Evolutionary conservation across 2,797 vertebrate species (phyloP).

Genomic region (Phoxinus dragarum): DNA sequence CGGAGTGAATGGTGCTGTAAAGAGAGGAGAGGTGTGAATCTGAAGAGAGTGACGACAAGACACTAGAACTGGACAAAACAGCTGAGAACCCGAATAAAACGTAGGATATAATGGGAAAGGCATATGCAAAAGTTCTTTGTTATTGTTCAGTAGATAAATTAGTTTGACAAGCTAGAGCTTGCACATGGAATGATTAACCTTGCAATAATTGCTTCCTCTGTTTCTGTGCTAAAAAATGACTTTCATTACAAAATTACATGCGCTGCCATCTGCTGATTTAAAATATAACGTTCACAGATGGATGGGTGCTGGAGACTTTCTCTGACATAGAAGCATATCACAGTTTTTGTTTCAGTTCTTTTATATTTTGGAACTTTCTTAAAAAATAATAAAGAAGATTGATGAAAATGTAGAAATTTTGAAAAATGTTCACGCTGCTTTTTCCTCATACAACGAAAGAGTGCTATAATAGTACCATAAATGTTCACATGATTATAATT

Average conservation of each 20-base stretch:
- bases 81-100: constrained; percentile 13
- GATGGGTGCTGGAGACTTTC: background rate
- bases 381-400: background rate
- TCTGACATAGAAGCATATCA: background rate
- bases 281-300: constrained; percentile 29
- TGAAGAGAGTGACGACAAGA: constrained; percentile 47
- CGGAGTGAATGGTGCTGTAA: constrained; percentile 48
- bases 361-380: background rate
- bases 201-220: constrained; percentile 36
- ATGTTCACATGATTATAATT: no score
- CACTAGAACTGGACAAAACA: constrained; percentile 8
- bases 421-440: background rate
- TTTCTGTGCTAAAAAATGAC: constrained; percentile 32
- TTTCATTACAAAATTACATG: constrained; percentile 43
- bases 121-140: constrained; percentile 25
- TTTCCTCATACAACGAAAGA: background rate
- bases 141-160: constrained; percentile 19
- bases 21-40: constrained; percentile 56
- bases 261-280: constrained; percentile 23
- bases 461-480: background rate
- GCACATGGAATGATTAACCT: constrained; percentile 40
- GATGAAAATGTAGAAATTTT: background rate
- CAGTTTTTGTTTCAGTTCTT: background rate
- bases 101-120: constrained; percentile 3
- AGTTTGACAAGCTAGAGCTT: constrained; percentile 26